Evolutionary conservation across 2,888 invertebrate genomes (phyloP).

Genomic region (Crematogaster levior): DNA sequence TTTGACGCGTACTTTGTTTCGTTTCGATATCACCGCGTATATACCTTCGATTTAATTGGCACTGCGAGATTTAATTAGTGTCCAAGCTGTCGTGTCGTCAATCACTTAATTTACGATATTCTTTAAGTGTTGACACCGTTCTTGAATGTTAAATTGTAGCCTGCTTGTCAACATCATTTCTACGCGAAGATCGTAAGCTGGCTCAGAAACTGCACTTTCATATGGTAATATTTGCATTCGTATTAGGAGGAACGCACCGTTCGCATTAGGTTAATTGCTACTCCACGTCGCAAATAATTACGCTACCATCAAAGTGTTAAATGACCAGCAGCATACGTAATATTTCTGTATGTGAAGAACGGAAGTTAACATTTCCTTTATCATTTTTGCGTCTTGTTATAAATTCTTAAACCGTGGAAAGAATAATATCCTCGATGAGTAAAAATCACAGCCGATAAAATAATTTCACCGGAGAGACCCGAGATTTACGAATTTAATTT

Average conservation of each 20-base stretch:
- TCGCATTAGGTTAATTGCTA: conserved; percentile 51
- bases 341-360: not conserved
- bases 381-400: not conserved
- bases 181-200: conserved; percentile 35
- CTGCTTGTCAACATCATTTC: conserved; percentile 21
- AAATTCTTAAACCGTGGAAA: not conserved
- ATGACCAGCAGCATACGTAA: conserved; percentile 8
- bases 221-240: conserved; percentile 50
- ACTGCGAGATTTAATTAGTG: conserved; percentile 27
- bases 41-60: conserved; percentile 32
- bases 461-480: not conserved
- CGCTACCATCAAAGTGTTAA: conserved; percentile 28
- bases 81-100: not conserved
- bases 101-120: conserved; percentile 47
- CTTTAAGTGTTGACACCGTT: conserved; percentile 12
- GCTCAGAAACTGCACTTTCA: conserved; percentile 44
- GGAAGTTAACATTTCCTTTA: not conserved
- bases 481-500: not conserved
- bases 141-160: conserved; percentile 13
- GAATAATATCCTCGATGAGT: not conserved
- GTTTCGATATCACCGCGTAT: not conserved
- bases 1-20: conserved; percentile 24
- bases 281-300: conserved; percentile 51
- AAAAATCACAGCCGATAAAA: not conserved
- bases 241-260: conserved; percentile 17